These are phyloP conservation scores for Cheilosia vernalis DNA, from an alignment of 2,888 invertebrate genomes.

Conservation along the genomic window DNA sequence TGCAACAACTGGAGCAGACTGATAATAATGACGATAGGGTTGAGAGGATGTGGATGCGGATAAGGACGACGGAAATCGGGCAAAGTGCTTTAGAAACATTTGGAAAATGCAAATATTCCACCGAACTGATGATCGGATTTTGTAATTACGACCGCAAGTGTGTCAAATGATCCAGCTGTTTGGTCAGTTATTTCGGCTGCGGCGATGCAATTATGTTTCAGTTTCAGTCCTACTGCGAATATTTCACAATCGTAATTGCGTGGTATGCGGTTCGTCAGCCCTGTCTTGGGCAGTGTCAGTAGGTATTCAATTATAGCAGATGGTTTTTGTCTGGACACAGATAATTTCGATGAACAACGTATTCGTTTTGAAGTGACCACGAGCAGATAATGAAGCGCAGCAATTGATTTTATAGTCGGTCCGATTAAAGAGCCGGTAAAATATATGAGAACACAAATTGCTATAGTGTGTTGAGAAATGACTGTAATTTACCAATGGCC, in stretches of 20 bases:
- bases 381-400: conserved; percentile 13
- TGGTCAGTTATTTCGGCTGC: too few species aligned
- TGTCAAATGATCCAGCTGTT: background rate
- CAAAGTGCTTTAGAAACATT: background rate
- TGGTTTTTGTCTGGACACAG: conserved; percentile 16
- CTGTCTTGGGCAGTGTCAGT: conserved; percentile 18
- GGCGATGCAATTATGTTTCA: background rate
- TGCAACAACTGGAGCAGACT: conserved; percentile 62
- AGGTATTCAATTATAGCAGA: conserved; percentile 48
- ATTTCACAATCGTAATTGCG: conserved; percentile 35
- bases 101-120: conserved; percentile 4
- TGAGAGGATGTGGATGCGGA: conserved; percentile 10
- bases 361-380: conserved; percentile 4
- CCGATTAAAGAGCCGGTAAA: conserved; percentile 33
- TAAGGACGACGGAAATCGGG: conserved; percentile 27
- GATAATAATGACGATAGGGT: conserved; percentile 26
- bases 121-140: background rate
- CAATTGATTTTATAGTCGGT: conserved; percentile 20
- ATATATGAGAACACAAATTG: conserved; percentile 30
- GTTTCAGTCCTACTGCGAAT: background rate
- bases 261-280: conserved; percentile 4
- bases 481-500: conserved; percentile 40
- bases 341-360: background rate
- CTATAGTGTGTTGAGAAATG: conserved; percentile 40
- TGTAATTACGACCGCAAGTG: background rate